phyloP scores from a whole-genome alignment of 35 echinoderm and acorn worm genomes.

The Antedon bifida region DNA sequence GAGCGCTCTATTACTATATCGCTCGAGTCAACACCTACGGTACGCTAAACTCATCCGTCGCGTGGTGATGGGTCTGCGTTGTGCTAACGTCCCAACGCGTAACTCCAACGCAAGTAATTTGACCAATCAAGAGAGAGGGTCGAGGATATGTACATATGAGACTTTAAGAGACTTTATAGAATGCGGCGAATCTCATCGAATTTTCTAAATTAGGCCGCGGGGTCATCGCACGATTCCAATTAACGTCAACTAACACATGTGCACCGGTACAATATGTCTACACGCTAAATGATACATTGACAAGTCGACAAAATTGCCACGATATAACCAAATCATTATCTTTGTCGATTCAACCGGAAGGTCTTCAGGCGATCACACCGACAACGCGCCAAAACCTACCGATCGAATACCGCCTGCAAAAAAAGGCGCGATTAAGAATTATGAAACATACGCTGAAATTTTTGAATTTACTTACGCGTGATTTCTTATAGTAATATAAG shows the following conservation, averaged over 20 bases:
- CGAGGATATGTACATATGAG: too few species aligned
- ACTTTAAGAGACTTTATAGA: too few species aligned
- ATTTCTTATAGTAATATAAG: too few species aligned
- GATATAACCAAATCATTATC: neutral
- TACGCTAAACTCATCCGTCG: too few species aligned
- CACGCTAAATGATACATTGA: neutral
- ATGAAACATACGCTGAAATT: neutral
- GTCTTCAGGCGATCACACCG: neutral
- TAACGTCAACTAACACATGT: neutral
- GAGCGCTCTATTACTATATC: too few species aligned
- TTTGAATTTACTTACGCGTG: neutral
- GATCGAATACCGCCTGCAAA: neutral
- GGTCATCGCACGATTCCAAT: neutral
- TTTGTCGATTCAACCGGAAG: neutral
- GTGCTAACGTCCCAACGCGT: too few species aligned
- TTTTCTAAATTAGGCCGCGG: neutral
- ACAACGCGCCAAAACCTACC: neutral
- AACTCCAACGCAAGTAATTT: too few species aligned
- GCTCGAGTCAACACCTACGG: too few species aligned
- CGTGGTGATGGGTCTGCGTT: too few species aligned
- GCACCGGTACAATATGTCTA: neutral
- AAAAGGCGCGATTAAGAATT: neutral
- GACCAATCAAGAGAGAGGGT: too few species aligned
- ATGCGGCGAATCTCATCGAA: neutral
- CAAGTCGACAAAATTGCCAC: neutral